Conservation (phyloP, 2,797 vertebrate genomes). For the Platalea minor region DNA sequence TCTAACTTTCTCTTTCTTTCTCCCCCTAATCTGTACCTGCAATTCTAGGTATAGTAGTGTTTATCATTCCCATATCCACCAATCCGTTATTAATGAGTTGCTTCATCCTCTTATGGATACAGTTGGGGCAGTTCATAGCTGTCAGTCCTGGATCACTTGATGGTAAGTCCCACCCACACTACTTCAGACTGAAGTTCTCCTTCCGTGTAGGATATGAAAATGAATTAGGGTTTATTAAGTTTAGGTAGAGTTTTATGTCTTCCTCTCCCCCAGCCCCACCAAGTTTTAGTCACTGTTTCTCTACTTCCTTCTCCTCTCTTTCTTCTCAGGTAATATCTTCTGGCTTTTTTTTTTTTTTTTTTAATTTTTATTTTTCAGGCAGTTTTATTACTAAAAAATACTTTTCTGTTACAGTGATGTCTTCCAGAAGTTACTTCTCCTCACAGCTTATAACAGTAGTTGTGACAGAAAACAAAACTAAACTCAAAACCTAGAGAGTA, state of each 20-base stretch:
- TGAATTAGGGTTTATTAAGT: conserved; percentile 1
- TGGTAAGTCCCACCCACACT: conserved; percentile 67
- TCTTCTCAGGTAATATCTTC: not conserved
- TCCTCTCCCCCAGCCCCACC: not conserved
- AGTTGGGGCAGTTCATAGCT: conserved; percentile 70
- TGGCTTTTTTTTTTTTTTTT: not conserved
- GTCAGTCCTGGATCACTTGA: conserved; percentile 68
- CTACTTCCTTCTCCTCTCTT: not conserved
- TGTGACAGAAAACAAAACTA: not conserved
- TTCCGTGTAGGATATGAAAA: conserved; percentile 54
- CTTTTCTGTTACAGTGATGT: not conserved
- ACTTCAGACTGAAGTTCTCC: conserved; percentile 62
- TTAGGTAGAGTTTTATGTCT: not conserved
- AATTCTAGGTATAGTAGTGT: conserved; percentile 70
- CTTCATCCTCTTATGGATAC: conserved; percentile 70
- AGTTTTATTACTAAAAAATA: not conserved
- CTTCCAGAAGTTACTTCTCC: not conserved
- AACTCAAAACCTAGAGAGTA: not conserved
- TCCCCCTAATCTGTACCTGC: conserved; percentile 62
- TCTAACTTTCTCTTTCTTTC: conserved; percentile 69
- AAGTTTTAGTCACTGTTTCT: not conserved
- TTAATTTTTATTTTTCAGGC: not conserved
- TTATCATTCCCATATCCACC: conserved; percentile 71
- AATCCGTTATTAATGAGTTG: conserved; percentile 71
- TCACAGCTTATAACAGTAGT: not conserved